phyloP scores from a whole-genome alignment of 2,797 vertebrate species.

The Esox masquinongy region DNA sequence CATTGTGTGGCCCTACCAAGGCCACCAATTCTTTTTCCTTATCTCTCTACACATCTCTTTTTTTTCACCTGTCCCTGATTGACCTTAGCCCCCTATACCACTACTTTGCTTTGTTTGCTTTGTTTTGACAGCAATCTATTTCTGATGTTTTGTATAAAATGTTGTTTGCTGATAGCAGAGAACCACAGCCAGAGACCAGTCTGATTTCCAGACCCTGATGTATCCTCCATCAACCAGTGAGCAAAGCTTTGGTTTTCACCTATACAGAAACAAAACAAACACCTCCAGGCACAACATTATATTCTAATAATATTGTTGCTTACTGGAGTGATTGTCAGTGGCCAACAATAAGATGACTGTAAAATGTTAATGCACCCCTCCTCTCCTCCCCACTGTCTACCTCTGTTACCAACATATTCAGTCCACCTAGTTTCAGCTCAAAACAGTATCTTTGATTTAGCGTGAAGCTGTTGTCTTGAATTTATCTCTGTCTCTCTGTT shows the following conservation, averaged over 20 bases:
- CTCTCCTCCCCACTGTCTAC: neutral
- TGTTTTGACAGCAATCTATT: too few species aligned
- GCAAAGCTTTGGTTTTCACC: constrained; percentile 54
- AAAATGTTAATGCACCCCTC: constrained; percentile 42
- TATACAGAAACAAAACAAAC: constrained; percentile 61
- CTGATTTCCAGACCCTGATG: constrained; percentile 64
- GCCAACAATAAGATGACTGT: constrained; percentile 42
- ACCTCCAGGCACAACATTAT: constrained; percentile 56
- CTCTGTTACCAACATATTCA: neutral
- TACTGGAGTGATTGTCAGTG: constrained; percentile 45
- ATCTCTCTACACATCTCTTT: neutral
- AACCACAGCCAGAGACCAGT: constrained; percentile 61
- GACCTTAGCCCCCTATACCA: constrained; percentile 4
- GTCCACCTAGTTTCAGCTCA: constrained; percentile 9
- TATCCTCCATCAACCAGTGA: constrained; percentile 66
- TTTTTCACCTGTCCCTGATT: neutral
- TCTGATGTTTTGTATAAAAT: constrained; percentile 56
- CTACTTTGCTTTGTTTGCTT: constrained; percentile 23
- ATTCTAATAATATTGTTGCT: constrained; percentile 62
- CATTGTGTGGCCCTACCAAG: constrained; percentile 5
- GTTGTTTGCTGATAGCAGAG: constrained; percentile 62
- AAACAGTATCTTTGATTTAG: constrained; percentile 32
- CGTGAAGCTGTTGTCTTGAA: constrained; percentile 23
- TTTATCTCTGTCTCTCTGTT: constrained; percentile 27
- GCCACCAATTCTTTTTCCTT: neutral